phyloP scores from a whole-genome alignment of 1,140 invertebrate species.

The Drosophila ogumai region DNA sequence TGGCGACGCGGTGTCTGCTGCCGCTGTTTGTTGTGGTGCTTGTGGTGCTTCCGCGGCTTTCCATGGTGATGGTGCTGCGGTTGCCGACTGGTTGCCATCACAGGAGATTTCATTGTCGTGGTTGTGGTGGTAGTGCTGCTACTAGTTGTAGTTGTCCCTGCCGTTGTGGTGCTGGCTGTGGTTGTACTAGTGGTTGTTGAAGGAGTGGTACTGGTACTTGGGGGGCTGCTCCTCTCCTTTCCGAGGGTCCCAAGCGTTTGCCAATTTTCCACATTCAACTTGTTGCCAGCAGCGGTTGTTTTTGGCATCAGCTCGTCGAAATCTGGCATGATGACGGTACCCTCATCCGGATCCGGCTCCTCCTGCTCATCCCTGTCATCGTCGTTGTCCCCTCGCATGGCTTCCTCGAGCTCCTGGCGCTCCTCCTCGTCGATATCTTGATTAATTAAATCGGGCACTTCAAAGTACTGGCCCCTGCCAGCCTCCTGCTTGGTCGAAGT shows the following conservation, averaged over 20 bases:
- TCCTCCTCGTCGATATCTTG: constrained; percentile 70
- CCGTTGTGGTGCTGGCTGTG: constrained; percentile 35
- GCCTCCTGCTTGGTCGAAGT: constrained; percentile 31
- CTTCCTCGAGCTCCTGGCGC: constrained; percentile 41
- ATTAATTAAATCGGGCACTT: constrained; percentile 84
- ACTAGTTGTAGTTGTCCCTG: constrained; percentile 24
- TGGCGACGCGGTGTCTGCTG: constrained; percentile 61
- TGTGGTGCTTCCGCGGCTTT: constrained; percentile 61
- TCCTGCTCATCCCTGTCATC: constrained; percentile 28
- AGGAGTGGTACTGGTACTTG: constrained; percentile 21
- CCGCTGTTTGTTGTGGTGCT: constrained; percentile 60
- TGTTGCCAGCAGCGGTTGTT: constrained; percentile 21
- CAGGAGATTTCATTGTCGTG: constrained; percentile 13
- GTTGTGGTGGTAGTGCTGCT: constrained; percentile 36
- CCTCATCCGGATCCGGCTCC: constrained; percentile 17
- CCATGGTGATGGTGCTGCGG: constrained; percentile 46
- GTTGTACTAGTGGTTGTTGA: constrained; percentile 29
- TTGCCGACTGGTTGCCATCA: constrained; percentile 19
- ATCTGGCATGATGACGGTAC: constrained; percentile 47
- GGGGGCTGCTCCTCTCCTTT: constrained; percentile 40
- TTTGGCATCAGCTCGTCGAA: constrained; percentile 48
- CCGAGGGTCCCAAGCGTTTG: constrained; percentile 64
- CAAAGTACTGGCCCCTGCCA: constrained; percentile 74
- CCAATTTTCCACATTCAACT: constrained; percentile 62
- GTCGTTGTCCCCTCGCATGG: constrained; percentile 34